Evolutionary conservation across 2,113 vertebrate genomes (phyloP).

Genomic region (Nanorana parkeri): DNA sequence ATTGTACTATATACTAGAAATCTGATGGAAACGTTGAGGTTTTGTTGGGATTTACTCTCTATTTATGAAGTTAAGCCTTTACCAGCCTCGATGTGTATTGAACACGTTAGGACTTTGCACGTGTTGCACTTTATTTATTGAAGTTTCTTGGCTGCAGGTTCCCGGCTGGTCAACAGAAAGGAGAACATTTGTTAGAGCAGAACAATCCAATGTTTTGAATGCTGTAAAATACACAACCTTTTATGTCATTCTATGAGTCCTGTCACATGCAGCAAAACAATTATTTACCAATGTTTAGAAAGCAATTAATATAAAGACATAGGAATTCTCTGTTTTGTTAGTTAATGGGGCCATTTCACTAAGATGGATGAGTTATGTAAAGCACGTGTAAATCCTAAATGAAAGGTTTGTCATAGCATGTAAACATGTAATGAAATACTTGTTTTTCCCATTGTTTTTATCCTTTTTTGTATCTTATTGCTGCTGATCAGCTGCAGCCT

Average conservation of each 20-base stretch:
- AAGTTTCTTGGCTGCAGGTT: constrained; percentile 13
- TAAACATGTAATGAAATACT: no score
- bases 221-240: background rate
- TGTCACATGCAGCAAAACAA: background rate
- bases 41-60: background rate
- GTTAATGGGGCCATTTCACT: background rate
- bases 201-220: background rate
- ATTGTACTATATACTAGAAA: background rate
- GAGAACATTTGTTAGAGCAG: background rate
- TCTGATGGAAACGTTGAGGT: background rate
- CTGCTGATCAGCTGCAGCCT: no score
- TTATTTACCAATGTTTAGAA: constrained; percentile 11
- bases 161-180: background rate
- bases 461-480: no score
- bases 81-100: background rate
- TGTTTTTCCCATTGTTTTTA: no score
- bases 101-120: background rate
- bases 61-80: constrained; percentile 3
- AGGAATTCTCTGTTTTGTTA: background rate
- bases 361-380: no score
- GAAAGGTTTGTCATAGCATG: no score
- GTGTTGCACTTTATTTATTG: constrained; percentile 15
- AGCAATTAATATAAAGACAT: background rate
- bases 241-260: background rate
- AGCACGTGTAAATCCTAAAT: no score